These are phyloP conservation scores for Microtus pennsylvanicus DNA, from an alignment of 2,113 vertebrate species.

Conservation along the genomic window DNA sequence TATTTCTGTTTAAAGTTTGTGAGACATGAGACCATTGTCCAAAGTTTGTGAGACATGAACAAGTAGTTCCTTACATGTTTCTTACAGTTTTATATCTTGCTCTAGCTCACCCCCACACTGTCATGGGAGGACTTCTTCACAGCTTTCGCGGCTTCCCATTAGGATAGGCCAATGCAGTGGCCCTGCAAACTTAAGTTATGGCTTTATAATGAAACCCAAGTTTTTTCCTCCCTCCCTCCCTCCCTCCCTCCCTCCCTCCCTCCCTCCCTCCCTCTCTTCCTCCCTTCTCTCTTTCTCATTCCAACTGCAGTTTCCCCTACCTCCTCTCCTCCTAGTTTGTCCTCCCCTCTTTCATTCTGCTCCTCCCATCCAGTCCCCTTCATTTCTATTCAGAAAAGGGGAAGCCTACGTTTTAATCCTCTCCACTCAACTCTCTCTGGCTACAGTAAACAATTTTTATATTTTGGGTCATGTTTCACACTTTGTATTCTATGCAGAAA, in stretches of 20 bases:
- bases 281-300: too few species aligned
- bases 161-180: not conserved
- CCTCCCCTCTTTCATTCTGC: too few species aligned
- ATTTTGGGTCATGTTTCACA: not conserved
- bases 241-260: too few species aligned
- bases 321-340: not conserved
- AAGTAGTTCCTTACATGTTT: not conserved
- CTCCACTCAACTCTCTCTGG: not conserved
- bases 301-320: not conserved
- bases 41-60: constrained; percentile 16
- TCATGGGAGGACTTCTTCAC: not conserved
- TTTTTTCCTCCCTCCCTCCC: not conserved
- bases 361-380: not conserved
- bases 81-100: not conserved
- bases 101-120: not conserved
- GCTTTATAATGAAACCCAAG: not conserved
- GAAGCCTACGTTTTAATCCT: not conserved
- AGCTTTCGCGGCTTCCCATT: not conserved
- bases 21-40: not conserved
- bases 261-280: too few species aligned
- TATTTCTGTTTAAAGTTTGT: constrained; percentile 35
- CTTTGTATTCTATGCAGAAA: not conserved
- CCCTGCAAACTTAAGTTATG: not conserved
- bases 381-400: not conserved
- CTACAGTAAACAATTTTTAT: not conserved